Conservation (phyloP, 1,140 invertebrate genomes). For the Solenopsis fugax region DNA sequence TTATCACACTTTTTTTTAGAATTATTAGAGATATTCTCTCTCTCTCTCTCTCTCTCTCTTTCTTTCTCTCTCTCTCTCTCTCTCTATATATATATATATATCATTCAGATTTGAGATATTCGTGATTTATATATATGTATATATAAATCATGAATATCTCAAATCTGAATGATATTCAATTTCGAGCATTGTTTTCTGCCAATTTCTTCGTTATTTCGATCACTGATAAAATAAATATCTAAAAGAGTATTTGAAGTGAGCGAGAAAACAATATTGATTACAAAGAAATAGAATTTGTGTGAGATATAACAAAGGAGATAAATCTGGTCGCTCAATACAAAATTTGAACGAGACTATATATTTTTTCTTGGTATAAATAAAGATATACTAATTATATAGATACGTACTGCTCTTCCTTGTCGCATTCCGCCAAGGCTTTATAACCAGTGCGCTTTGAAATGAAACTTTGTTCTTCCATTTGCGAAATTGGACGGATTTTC, state of each 20-base stretch:
- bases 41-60: too few species aligned
- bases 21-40: too few species aligned
- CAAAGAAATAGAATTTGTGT: slow-evolving; percentile 10
- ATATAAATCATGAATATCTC: neutral
- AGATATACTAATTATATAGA: neutral
- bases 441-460: neutral
- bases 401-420: neutral
- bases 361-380: neutral
- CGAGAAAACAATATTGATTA: neutral
- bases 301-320: neutral
- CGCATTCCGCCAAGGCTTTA: neutral
- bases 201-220: slow-evolving; percentile 23
- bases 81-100: too few species aligned
- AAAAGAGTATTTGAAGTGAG: neutral
- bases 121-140: neutral
- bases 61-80: too few species aligned
- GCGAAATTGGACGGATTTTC: neutral
- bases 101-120: too few species aligned
- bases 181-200: neutral
- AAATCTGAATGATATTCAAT: neutral
- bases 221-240: neutral
- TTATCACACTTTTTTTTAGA: too few species aligned
- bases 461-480: neutral
- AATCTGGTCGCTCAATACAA: neutral
- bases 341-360: neutral